Evolutionary conservation across 2,888 invertebrate species (phyloP).

Genomic region (Notodonta dromedarius): DNA sequence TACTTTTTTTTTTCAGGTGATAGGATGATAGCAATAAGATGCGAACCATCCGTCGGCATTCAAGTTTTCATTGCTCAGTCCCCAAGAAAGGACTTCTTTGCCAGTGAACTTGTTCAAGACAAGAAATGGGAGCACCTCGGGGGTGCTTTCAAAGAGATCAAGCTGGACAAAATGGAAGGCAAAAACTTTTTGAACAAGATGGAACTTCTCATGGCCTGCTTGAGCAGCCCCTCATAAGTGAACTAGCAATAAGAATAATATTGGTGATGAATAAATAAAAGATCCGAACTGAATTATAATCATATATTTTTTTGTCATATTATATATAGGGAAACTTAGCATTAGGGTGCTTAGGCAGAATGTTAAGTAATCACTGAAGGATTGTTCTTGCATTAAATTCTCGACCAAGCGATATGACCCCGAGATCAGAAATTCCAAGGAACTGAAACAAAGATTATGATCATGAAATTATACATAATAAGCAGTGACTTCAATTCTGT

Average conservation of each 20-base stretch:
- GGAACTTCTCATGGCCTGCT: conserved; percentile 97
- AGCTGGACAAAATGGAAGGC: conserved; percentile 97
- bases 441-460: conserved; percentile 64
- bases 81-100: conserved; percentile 94
- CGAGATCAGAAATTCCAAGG: conserved; percentile 66
- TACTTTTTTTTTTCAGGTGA: conserved; percentile 74
- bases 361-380: conserved; percentile 82
- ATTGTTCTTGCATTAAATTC: conserved; percentile 76
- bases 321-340: conserved; percentile 66
- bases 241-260: conserved; percentile 44
- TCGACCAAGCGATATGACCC: conserved; percentile 60
- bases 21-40: conserved; percentile 94
- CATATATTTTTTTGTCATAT: conserved; percentile 64
- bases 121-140: conserved; percentile 97
- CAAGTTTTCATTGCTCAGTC: conserved; percentile 96
- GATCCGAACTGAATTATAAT: conserved; percentile 35
- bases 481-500: conserved; percentile 7
- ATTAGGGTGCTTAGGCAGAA: conserved; percentile 79
- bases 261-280: conserved; percentile 39
- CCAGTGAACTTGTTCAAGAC: conserved; percentile 94
- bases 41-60: conserved; percentile 94
- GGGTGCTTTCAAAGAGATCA: conserved; percentile 95
- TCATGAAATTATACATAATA: conserved; percentile 13
- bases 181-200: conserved; percentile 98
- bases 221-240: conserved; percentile 88